Conservation (phyloP, 2,113 vertebrate genomes). For the Natator depressus region DNA sequence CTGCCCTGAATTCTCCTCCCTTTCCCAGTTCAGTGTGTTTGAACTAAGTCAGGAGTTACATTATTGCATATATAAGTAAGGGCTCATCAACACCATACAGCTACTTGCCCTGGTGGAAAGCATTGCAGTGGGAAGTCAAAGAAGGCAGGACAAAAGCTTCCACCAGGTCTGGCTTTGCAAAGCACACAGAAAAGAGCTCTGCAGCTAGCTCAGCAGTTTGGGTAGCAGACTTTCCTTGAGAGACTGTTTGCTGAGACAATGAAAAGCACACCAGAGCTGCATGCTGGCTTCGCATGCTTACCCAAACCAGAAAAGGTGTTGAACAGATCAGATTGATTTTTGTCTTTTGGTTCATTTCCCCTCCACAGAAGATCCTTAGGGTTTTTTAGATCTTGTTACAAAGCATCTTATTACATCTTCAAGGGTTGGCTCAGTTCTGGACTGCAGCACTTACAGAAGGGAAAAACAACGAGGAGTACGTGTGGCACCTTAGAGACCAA, state of each 20-base stretch:
- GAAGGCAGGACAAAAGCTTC: background rate
- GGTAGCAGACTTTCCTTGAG: background rate
- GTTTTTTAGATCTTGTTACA: background rate
- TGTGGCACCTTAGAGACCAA: no score
- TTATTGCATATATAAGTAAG: background rate
- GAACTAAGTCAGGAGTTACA: no score
- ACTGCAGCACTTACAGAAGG: background rate
- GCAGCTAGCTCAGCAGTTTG: background rate
- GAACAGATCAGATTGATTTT: background rate
- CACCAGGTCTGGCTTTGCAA: background rate
- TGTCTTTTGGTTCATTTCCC: background rate
- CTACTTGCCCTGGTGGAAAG: background rate
- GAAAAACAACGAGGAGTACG: background rate
- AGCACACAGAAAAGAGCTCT: background rate
- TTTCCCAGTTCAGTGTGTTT: no score
- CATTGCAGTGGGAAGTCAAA: background rate
- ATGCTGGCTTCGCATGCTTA: accelerated
- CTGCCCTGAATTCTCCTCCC: background rate
- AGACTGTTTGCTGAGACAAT: background rate
- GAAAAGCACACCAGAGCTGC: background rate
- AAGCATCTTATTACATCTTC: background rate
- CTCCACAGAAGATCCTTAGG: background rate
- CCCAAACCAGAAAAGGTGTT: accelerated
- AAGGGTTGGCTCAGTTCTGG: background rate
- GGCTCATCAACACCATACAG: background rate